Evolutionary conservation across 2,113 vertebrate species (phyloP).

Genomic region (Zeus faber): DNA sequence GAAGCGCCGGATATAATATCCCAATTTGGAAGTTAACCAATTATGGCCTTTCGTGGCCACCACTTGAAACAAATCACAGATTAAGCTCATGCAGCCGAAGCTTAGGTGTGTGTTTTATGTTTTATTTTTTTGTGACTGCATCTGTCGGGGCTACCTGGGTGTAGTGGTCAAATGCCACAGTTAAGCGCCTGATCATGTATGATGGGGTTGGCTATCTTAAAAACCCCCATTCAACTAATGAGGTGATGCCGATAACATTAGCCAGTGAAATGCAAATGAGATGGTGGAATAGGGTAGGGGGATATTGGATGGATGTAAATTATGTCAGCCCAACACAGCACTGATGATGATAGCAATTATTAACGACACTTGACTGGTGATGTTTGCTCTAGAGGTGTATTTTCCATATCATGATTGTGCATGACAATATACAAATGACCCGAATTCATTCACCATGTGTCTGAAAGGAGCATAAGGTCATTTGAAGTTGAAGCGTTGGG

Average conservation of each 20-base stretch:
- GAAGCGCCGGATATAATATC: no score
- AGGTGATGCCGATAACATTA: constrained; percentile 31
- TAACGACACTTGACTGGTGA: constrained; percentile 35
- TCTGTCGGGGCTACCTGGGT: constrained; percentile 21
- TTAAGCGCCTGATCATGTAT: constrained; percentile 6
- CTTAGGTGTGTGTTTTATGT: constrained; percentile 16
- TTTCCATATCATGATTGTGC: constrained; percentile 31
- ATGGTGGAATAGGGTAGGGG: constrained; percentile 25
- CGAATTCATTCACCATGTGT: constrained; percentile 66
- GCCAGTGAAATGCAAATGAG: constrained; percentile 43
- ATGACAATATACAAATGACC: constrained; percentile 38
- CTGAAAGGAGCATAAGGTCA: constrained; percentile 66
- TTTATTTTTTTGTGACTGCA: background rate
- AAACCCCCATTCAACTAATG: constrained; percentile 19
- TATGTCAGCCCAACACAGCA: constrained; percentile 15
- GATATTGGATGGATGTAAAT: constrained; percentile 23
- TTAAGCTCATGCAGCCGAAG: no score
- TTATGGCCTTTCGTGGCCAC: no score
- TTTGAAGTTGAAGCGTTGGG: constrained; percentile 63
- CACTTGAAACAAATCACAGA: no score
- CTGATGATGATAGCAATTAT: constrained; percentile 44
- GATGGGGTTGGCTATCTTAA: constrained; percentile 2
- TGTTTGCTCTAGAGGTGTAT: constrained; percentile 30
- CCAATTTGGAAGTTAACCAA: no score
- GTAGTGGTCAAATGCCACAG: background rate